Evolutionary conservation across 2,113 vertebrate species (phyloP).

Genomic region (Epinephelus moara): DNA sequence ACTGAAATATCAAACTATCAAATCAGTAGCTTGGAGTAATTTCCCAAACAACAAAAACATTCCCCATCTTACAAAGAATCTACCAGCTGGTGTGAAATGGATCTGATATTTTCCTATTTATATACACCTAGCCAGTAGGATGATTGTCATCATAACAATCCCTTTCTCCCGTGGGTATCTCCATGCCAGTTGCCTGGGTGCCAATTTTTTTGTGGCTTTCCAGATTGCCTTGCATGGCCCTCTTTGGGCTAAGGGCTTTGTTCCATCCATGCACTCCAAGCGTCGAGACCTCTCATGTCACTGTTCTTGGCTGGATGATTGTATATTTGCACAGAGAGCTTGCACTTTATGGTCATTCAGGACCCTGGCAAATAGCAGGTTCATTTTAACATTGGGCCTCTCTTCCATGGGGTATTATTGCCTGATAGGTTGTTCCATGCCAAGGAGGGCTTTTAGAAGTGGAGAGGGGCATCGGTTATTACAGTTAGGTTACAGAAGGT

Average conservation of each 20-base stretch:
- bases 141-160: constrained; percentile 55
- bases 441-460: constrained; percentile 56
- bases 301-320: constrained; percentile 63
- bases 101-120: constrained; percentile 48
- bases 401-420: constrained; percentile 51
- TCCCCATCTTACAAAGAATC: constrained; percentile 10
- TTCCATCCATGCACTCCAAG: constrained; percentile 60
- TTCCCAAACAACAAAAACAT: constrained; percentile 9
- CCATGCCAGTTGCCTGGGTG: constrained; percentile 40
- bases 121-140: constrained; percentile 22
- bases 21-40: constrained; percentile 29
- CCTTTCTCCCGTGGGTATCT: constrained; percentile 37
- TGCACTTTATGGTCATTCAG: constrained; percentile 68
- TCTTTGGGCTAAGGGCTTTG: constrained; percentile 58
- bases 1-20: constrained; percentile 20
- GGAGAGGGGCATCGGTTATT: constrained; percentile 35
- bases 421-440: constrained; percentile 34
- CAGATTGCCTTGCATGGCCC: constrained; percentile 46
- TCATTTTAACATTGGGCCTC: constrained; percentile 48
- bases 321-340: constrained; percentile 65
- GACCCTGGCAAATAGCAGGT: constrained; percentile 68
- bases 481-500: constrained; percentile 28
- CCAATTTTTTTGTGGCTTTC: constrained; percentile 47
- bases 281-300: constrained; percentile 58
- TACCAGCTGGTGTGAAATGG: constrained; percentile 34